Evolutionary conservation across 2,888 invertebrate species (phyloP).

Genomic region (Tridacna gigas): DNA sequence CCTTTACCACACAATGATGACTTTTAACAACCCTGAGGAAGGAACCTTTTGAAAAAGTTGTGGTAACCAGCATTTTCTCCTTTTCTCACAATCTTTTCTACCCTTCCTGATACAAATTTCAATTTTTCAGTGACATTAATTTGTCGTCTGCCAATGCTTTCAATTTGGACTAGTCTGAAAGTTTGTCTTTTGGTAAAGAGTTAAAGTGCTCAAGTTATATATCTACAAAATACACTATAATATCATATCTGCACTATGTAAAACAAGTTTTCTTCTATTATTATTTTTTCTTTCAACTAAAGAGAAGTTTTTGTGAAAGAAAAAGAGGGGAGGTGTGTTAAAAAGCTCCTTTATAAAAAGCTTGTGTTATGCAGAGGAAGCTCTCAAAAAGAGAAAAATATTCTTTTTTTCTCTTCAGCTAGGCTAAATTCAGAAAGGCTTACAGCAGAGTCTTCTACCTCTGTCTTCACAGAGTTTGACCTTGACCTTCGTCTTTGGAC

Average conservation of each 20-base stretch:
- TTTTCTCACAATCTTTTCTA: not conserved
- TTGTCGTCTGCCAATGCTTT: no score
- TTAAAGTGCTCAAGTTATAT: no score
- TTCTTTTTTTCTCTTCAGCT: not conserved
- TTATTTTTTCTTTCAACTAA: no score
- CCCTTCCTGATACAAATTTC: no score
- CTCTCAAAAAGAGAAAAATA: not conserved
- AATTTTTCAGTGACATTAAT: no score
- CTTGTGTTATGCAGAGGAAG: slow-evolving; percentile 6
- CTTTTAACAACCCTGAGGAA: not conserved
- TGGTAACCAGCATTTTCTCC: not conserved
- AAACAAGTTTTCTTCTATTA: no score
- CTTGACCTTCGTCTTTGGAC: slow-evolving; percentile 9
- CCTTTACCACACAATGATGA: not conserved
- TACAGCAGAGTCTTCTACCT: not conserved
- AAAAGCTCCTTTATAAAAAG: not conserved
- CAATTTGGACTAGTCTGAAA: no score
- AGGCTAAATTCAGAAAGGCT: not conserved
- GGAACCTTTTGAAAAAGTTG: not conserved
- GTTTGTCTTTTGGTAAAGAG: no score
- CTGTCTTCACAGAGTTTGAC: slow-evolving; percentile 19
- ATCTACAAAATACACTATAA: no score
- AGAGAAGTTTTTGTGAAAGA: no score
- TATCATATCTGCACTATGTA: no score
- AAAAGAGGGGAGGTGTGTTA: no score